These are phyloP conservation scores for Rhincodon typus DNA, from an alignment of 2,797 vertebrate genomes.

Conservation along the genomic window DNA sequence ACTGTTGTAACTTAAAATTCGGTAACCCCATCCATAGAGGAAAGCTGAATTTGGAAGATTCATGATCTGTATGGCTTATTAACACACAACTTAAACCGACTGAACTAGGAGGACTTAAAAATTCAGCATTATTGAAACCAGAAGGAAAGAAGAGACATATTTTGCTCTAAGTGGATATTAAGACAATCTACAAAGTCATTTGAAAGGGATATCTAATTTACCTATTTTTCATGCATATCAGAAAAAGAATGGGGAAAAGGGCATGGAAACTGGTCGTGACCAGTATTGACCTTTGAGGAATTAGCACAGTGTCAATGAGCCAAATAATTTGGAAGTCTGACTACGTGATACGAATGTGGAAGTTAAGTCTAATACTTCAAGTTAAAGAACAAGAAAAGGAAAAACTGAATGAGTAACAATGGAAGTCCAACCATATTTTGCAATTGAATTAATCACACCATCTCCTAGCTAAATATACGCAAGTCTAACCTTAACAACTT, in stretches of 20 bases:
- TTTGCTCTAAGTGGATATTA: not conserved
- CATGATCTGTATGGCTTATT: not conserved
- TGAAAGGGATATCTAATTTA: not conserved
- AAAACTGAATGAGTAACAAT: not conserved
- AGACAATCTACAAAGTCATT: not conserved
- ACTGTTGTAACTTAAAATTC: not conserved
- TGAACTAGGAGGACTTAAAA: not conserved
- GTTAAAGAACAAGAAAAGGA: not conserved
- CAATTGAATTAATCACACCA: not conserved
- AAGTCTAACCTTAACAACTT: not conserved
- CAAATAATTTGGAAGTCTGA: not conserved
- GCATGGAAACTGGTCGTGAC: not conserved
- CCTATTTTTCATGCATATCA: too few relatives aligned
- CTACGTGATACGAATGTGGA: not conserved
- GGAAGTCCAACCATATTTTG: not conserved
- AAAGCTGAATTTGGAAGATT: not conserved
- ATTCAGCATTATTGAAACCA: too few relatives aligned
- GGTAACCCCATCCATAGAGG: not conserved
- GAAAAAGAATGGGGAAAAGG: not conserved
- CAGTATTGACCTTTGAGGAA: not conserved
- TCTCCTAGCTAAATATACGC: not conserved
- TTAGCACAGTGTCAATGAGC: not conserved
- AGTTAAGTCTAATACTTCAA: not conserved
- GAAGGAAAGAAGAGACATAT: too few relatives aligned
- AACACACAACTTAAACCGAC: not conserved